These are phyloP conservation scores for Drosophila sproati DNA, from an alignment of 1,140 invertebrate genomes.

Conservation along the genomic window DNA sequence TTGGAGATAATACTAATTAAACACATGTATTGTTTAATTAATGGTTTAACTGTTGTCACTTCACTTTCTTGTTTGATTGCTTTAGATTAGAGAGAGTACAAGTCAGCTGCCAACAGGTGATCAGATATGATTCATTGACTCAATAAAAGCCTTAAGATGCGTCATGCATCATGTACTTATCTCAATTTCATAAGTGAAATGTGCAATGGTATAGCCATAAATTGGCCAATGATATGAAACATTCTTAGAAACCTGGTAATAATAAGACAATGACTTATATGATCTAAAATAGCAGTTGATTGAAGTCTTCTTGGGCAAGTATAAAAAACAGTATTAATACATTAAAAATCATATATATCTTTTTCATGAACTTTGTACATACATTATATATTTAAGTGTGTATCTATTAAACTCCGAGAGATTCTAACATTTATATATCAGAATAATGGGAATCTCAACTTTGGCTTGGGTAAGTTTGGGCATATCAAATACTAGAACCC, in stretches of 20 bases:
- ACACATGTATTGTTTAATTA: conserved; percentile 38
- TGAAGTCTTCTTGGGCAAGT: too few relatives aligned
- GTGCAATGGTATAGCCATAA: not conserved
- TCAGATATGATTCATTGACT: conserved; percentile 12
- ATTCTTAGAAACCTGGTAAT: not conserved
- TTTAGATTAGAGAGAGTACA: conserved; percentile 5
- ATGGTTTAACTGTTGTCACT: conserved; percentile 8
- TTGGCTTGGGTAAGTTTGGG: too few relatives aligned
- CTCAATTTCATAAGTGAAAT: not conserved
- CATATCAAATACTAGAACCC: too few relatives aligned
- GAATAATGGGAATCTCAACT: too few relatives aligned
- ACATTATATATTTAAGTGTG: too few relatives aligned
- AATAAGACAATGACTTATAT: too few relatives aligned
- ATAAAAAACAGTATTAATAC: too few relatives aligned
- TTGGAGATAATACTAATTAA: conserved; percentile 50
- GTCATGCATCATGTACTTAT: conserved; percentile 5
- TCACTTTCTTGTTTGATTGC: conserved; percentile 1
- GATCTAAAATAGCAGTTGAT: too few relatives aligned
- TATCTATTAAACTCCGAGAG: too few relatives aligned
- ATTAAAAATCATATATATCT: too few relatives aligned
- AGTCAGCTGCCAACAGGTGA: not conserved
- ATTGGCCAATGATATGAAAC: not conserved
- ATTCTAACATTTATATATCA: too few relatives aligned
- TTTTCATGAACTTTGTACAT: too few relatives aligned
- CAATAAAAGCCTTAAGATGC: not conserved